Conservation (phyloP, 1,140 invertebrate species). For the Popillia japonica region DNA sequence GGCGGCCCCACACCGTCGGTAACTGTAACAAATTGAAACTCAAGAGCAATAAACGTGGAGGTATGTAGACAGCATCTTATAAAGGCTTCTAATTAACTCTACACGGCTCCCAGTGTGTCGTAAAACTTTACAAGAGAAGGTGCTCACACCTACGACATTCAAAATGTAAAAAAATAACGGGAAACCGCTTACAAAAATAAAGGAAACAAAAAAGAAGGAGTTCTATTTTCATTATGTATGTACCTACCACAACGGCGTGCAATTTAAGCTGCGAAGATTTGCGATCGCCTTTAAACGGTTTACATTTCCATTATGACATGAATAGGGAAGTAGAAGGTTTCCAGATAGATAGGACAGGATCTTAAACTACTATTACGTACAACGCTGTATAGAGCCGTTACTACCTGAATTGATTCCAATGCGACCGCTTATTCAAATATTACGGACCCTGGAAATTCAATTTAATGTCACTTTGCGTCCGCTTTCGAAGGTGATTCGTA, state of each 20-base stretch:
- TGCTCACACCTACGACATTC: neutral
- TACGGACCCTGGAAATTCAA: neutral
- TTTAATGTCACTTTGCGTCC: neutral
- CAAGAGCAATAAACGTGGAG: neutral
- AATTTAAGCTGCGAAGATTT: constrained; percentile 1
- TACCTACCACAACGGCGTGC: neutral
- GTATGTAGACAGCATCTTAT: neutral
- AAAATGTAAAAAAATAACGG: neutral
- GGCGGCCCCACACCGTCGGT: neutral
- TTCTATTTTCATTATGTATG: neutral
- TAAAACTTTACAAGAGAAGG: neutral
- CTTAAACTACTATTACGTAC: neutral
- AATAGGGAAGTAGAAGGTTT: neutral
- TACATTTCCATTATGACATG: neutral
- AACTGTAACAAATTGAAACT: constrained; percentile 2
- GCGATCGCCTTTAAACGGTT: neutral
- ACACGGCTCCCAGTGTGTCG: constrained; percentile 1
- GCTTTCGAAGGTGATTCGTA: neutral
- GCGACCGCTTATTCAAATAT: neutral
- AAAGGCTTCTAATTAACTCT: constrained; percentile 5
- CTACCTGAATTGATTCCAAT: neutral
- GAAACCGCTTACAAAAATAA: neutral
- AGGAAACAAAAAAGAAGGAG: neutral
- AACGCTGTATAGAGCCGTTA: neutral
- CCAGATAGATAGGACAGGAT: neutral